A percentile compares a stretch with the other conserved stretches of the same genome.
phyloP scores from a whole-genome alignment of 2,113 vertebrate species.

The Genyomyrus donnyi region DNA sequence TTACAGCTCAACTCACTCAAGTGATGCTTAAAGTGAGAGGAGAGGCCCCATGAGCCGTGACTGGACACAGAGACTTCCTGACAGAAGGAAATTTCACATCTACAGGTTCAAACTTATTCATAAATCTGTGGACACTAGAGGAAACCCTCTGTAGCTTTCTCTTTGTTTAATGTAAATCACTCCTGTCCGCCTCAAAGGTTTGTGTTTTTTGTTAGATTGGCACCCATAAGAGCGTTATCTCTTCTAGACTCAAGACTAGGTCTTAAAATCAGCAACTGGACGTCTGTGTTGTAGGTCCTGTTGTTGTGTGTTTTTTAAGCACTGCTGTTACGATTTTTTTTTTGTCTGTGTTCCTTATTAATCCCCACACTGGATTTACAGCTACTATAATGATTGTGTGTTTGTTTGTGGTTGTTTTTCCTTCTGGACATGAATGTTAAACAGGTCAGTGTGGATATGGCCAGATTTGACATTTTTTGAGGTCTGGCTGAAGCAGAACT shows the following conservation, averaged over 20 bases:
- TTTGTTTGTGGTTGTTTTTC: constrained; percentile 41
- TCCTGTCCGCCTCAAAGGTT: constrained; percentile 4
- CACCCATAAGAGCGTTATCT: constrained; percentile 12
- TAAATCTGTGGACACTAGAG: constrained; percentile 30
- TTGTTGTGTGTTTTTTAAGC: constrained; percentile 65
- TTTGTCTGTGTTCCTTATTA: constrained; percentile 48
- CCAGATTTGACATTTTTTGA: constrained; percentile 25
- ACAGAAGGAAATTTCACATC: background rate
- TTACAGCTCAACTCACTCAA: background rate
- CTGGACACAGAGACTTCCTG: background rate
- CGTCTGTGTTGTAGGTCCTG: constrained; percentile 48
- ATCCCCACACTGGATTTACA: constrained; percentile 79
- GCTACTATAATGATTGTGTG: constrained; percentile 13
- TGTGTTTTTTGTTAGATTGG: background rate
- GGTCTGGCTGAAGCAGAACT: constrained; percentile 58
- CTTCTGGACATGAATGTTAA: constrained; percentile 60
- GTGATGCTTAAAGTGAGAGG: background rate
- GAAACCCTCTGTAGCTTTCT: constrained; percentile 9
- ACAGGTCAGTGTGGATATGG: constrained; percentile 39
- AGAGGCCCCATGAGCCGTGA: background rate
- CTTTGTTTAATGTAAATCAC: background rate
- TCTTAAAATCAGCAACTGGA: constrained; percentile 38
- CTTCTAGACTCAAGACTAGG: constrained; percentile 16
- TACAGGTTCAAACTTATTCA: background rate
- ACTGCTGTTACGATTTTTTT: constrained; percentile 55